phyloP scores from a whole-genome alignment of 2,888 invertebrate genomes.

The Antheraea yamamai region DNA sequence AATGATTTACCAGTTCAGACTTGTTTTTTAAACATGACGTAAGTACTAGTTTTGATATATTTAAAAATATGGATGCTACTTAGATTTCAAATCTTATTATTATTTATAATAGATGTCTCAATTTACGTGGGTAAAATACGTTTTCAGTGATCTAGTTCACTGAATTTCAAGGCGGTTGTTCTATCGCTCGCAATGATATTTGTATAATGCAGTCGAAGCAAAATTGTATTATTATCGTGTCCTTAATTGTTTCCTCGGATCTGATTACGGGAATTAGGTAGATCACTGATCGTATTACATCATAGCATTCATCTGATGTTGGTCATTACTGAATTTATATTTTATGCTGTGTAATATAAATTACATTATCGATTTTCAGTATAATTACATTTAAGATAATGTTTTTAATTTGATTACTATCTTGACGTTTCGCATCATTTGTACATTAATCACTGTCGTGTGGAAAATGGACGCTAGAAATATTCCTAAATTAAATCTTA shows the following conservation, averaged over 20 bases:
- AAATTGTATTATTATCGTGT: not conserved
- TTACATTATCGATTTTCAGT: not conserved
- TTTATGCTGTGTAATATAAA: not conserved
- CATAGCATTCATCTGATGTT: not conserved
- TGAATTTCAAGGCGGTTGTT: not conserved
- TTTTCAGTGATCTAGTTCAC: not conserved
- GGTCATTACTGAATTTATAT: not conserved
- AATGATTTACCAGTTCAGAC: not conserved
- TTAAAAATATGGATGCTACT: not conserved
- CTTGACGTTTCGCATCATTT: not conserved
- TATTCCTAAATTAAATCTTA: not conserved
- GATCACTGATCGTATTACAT: not conserved
- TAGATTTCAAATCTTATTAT: not conserved
- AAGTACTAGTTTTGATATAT: not conserved
- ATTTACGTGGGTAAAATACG: no score
- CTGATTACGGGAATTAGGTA: not conserved
- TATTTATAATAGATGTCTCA: not conserved
- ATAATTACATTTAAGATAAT: not conserved
- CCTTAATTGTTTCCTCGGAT: not conserved
- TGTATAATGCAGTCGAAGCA: not conserved
- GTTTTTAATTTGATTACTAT: not conserved
- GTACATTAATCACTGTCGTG: not conserved
- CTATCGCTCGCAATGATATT: not conserved
- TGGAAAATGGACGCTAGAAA: not conserved
- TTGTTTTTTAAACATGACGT: not conserved